Conservation (phyloP, 2,113 vertebrate species). For the Sinocyclocheilus anophthalmus region DNA sequence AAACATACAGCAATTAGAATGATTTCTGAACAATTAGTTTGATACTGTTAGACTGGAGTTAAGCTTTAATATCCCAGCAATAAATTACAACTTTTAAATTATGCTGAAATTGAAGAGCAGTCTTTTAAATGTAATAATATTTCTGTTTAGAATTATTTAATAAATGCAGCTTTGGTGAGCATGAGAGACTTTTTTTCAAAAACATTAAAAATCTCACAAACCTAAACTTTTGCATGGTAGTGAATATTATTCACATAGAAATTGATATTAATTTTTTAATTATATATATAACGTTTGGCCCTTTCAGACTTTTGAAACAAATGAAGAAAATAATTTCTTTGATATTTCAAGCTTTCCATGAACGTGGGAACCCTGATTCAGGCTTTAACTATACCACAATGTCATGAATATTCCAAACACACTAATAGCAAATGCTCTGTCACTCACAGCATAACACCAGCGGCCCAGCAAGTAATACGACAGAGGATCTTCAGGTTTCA, state of each 20-base stretch:
- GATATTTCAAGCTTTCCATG: neutral
- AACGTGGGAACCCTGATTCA: neutral
- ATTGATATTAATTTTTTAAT: too few relatives aligned
- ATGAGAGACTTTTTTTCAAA: neutral
- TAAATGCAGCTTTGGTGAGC: neutral
- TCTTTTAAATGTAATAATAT: neutral
- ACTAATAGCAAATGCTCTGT: neutral
- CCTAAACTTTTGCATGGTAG: too few relatives aligned
- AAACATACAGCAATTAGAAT: neutral
- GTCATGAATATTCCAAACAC: neutral
- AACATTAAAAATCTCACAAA: neutral
- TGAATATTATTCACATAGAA: too few relatives aligned
- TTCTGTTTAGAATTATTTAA: neutral
- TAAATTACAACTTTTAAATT: neutral
- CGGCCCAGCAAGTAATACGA: constrained; percentile 94
- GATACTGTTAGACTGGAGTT: neutral
- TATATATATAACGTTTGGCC: too few relatives aligned
- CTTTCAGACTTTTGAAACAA: too few relatives aligned
- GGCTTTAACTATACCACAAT: neutral
- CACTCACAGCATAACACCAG: constrained; percentile 95
- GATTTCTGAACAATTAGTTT: neutral
- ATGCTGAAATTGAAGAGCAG: neutral
- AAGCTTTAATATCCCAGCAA: neutral
- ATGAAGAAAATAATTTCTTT: too few relatives aligned
- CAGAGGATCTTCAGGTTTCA: constrained; percentile 90